Evolutionary conservation across 2,888 invertebrate genomes (phyloP).

Genomic region (Artemia sp.): DNA sequence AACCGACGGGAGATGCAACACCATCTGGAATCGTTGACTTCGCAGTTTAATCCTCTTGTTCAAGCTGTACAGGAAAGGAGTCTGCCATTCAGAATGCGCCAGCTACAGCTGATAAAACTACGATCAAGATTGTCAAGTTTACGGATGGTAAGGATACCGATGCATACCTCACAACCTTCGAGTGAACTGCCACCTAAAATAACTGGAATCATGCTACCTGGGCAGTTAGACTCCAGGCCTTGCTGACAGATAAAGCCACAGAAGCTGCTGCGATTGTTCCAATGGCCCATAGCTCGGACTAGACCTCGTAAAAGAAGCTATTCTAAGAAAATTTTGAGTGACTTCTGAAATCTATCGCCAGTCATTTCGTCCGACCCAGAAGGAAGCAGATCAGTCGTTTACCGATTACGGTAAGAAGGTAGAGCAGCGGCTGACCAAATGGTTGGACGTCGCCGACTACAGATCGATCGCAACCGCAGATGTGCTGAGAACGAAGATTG

Average conservation of each 20-base stretch:
- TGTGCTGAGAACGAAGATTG: too few relatives aligned
- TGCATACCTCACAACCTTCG: background rate
- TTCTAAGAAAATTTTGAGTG: background rate
- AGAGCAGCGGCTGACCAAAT: slow-evolving; percentile 1
- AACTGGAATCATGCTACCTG: background rate
- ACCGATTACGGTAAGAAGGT: background rate
- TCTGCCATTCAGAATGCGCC: too few relatives aligned
- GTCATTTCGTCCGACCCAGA: background rate
- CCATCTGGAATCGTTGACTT: too few relatives aligned
- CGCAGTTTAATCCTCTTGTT: too few relatives aligned
- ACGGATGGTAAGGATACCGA: too few relatives aligned
- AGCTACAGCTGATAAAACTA: too few relatives aligned
- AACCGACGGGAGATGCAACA: too few relatives aligned
- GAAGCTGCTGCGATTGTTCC: slow-evolving; percentile 8
- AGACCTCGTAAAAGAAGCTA: background rate
- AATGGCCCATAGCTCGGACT: background rate
- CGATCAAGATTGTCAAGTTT: too few relatives aligned
- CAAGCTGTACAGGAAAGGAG: too few relatives aligned
- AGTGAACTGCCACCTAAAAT: background rate
- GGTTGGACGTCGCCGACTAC: background rate
- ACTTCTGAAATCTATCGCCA: background rate
- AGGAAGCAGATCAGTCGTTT: background rate
- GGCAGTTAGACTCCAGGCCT: background rate
- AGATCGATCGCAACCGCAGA: too few relatives aligned
- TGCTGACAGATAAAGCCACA: background rate